Evolutionary conservation across 2,888 invertebrate genomes (phyloP).

Genomic region (Conops quadrifasciatus): DNA sequence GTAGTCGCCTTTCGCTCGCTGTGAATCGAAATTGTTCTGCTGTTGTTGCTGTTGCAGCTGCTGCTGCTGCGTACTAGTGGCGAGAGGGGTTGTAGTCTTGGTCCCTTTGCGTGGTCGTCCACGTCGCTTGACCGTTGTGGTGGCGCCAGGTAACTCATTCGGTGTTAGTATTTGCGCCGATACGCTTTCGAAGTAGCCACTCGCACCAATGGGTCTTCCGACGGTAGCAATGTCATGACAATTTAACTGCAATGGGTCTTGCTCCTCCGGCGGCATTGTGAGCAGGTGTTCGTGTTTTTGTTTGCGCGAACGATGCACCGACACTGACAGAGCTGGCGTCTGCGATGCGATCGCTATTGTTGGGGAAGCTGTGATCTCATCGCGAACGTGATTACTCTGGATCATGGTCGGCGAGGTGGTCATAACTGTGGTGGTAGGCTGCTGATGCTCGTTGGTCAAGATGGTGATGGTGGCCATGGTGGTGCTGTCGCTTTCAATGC

Average conservation of each 20-base stretch:
- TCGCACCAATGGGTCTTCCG: constrained; percentile 53
- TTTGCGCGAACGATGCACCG: constrained; percentile 55
- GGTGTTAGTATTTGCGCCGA: neutral
- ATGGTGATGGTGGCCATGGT: constrained; percentile 47
- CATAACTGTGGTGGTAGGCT: constrained; percentile 33
- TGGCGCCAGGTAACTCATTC: neutral
- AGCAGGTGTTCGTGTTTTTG: constrained; percentile 58
- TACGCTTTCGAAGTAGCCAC: constrained; percentile 40
- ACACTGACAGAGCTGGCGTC: constrained; percentile 24
- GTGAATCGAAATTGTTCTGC: neutral
- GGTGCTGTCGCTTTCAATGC: constrained; percentile 52
- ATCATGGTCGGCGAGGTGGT: constrained; percentile 38
- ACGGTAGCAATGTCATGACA: constrained; percentile 32
- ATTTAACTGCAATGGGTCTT: constrained; percentile 45
- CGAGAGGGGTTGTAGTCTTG: constrained; percentile 36
- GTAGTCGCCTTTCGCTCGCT: neutral
- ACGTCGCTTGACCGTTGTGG: constrained; percentile 52
- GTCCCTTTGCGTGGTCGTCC: constrained; percentile 66
- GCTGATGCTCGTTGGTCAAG: constrained; percentile 39
- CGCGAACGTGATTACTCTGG: constrained; percentile 15
- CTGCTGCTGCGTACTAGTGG: neutral
- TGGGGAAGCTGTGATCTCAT: constrained; percentile 27
- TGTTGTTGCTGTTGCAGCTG: constrained; percentile 14
- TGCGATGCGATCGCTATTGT: constrained; percentile 31
- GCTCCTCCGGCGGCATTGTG: constrained; percentile 44